phyloP scores from a whole-genome alignment of 30 jellyfish, hydroid and myxozoan genomes.

The Aurelia sp. region DNA sequence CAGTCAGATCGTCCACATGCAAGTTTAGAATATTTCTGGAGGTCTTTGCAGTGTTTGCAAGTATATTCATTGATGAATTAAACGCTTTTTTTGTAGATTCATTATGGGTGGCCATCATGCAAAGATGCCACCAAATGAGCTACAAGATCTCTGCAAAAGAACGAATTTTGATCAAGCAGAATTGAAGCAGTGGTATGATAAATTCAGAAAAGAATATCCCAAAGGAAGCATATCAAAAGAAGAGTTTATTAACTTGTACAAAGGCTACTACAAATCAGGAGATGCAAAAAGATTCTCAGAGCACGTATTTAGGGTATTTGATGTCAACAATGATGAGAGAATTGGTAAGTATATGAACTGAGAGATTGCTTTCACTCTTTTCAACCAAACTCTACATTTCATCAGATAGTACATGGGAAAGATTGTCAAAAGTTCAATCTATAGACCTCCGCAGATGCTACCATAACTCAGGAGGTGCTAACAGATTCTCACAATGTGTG shows the following conservation, averaged over 20 bases:
- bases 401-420: too few relatives aligned
- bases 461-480: too few relatives aligned
- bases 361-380: too few relatives aligned
- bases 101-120: conserved; percentile 82
- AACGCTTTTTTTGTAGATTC: background rate
- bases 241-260: conserved; percentile 68
- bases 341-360: conserved; percentile 52
- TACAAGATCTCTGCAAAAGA: conserved; percentile 61
- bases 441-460: too few relatives aligned
- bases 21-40: too few relatives aligned
- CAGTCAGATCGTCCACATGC: too few relatives aligned
- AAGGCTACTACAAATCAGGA: conserved; percentile 76
- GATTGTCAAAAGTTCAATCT: too few relatives aligned
- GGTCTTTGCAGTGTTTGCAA: background rate
- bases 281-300: conserved; percentile 83
- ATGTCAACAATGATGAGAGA: conserved; percentile 80
- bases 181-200: conserved; percentile 79
- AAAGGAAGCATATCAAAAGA: conserved; percentile 75
- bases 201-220: conserved; percentile 81
- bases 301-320: conserved; percentile 89
- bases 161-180: conserved; percentile 77
- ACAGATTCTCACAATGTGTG: too few relatives aligned
- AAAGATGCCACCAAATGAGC: conserved; percentile 79
- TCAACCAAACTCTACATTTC: too few relatives aligned
- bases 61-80: background rate